A percentile compares a stretch with the other conserved stretches of the same genome.
Evolutionary conservation across 53 echinoderm and acorn worm species (phyloP).

Genomic region (Luidia sarsii): DNA sequence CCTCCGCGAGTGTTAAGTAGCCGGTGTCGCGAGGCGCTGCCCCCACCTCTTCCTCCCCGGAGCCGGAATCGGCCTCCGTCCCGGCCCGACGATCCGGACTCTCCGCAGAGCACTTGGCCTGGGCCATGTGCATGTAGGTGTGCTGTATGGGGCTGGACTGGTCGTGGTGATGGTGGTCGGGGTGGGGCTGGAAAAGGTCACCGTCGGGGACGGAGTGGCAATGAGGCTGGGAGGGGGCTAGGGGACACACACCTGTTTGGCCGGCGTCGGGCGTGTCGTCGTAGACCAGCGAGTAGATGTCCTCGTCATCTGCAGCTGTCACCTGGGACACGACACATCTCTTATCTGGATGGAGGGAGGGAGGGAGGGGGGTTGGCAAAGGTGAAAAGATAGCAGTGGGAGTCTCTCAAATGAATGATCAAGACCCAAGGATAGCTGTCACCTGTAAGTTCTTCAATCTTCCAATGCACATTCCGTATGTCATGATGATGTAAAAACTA

Average conservation of each 20-base stretch:
- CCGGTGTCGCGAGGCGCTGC: not conserved
- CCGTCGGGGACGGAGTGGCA: no score
- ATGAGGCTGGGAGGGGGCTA: not conserved
- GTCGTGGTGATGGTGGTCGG: not conserved
- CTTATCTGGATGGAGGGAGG: not conserved
- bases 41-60: not conserved
- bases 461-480: not conserved
- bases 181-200: not conserved
- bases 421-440: no score
- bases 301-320: not conserved
- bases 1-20: not conserved
- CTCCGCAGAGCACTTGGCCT: no score
- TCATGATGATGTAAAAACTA: not conserved
- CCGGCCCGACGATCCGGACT: no score
- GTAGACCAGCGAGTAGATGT: conserved; percentile 14
- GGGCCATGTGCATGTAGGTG: no score
- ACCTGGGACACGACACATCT: no score
- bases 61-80: not conserved
- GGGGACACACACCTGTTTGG: conserved; percentile 20
- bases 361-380: no score
- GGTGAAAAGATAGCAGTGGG: no score
- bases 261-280: not conserved
- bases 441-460: not conserved
- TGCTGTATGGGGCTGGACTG: not conserved
- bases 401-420: no score